Conservation (phyloP, 2,888 invertebrate genomes). For the Macrosiphum euphorbiae region DNA sequence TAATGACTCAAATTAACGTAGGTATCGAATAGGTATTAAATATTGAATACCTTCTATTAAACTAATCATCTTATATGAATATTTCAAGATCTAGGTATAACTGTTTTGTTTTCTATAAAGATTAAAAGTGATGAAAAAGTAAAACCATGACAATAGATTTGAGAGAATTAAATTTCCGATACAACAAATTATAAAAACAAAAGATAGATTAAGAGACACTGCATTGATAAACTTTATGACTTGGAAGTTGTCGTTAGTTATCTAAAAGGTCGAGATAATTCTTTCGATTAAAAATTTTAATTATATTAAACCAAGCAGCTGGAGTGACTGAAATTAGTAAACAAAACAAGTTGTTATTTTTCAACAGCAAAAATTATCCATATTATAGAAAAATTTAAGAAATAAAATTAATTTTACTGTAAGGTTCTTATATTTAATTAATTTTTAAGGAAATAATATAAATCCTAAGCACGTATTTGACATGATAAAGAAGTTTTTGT, state of each 20-base stretch:
- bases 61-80: neutral
- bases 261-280: neutral
- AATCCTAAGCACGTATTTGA: constrained; percentile 23
- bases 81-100: neutral
- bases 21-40: neutral
- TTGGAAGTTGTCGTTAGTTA: neutral
- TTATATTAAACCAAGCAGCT: neutral
- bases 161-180: neutral
- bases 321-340: neutral
- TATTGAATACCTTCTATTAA: neutral
- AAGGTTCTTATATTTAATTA: neutral
- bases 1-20: neutral
- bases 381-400: neutral
- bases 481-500: constrained; percentile 5
- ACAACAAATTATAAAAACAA: neutral
- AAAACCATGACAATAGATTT: neutral
- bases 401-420: neutral
- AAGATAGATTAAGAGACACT: neutral
- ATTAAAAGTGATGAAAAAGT: neutral
- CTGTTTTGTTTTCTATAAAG: neutral
- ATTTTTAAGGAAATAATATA: neutral
- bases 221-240: neutral
- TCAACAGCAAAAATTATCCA: neutral
- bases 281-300: neutral
- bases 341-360: neutral